Base-by-base conservation (phyloP, 2,888 invertebrate species). In the Cosmia trapezina region DNA sequence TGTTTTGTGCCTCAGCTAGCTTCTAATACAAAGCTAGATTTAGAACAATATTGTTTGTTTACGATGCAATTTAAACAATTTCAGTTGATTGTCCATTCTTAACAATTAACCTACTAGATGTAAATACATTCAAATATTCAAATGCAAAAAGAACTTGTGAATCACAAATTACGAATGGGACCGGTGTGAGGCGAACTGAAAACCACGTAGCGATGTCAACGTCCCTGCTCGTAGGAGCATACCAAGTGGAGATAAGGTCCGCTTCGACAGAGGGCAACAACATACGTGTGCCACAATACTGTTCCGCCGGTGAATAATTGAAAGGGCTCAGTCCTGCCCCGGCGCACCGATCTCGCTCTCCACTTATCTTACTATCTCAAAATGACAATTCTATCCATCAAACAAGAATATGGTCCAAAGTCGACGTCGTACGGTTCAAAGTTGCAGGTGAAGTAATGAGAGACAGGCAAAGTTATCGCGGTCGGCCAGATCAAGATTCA, bases 251-350 rank as follows among this genome's bases (percentile, higher is more conserved):
- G 86, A 86, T 86, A 82, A 83, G 83, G 84, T 83, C 84, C 83
- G 85, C 84, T 81, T 79, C 82, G 78, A 83, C 81, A 76, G 85
- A 84, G 86, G 84, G 85, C 87, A 86, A 86, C 89, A 88, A 86
- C 87, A 85, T 84, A 88, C 88, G 76, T 87, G 83, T 84, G 86
- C 88, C 88, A 89, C 89, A 90, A 90, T 90, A 90, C 89, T 87
- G 88, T 89, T 90, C 85, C 86, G 87, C 88, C 90, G 87, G 91
- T 93, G 92, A 93, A 94, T 94, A 92, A 93, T 93, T 94, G 93
- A 94, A 93, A 92, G 90, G 88, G 88, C 89, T 72, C 87, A 81
- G 86, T 85, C 74, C 87, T 85, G 90, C 84, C 70, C 88, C 85
- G 89, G 89, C 91, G 90, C 89, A 91, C 87, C 86, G 86, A 86